Conservation (phyloP, 2,888 invertebrate species). For the Nycteola revayana region DNA sequence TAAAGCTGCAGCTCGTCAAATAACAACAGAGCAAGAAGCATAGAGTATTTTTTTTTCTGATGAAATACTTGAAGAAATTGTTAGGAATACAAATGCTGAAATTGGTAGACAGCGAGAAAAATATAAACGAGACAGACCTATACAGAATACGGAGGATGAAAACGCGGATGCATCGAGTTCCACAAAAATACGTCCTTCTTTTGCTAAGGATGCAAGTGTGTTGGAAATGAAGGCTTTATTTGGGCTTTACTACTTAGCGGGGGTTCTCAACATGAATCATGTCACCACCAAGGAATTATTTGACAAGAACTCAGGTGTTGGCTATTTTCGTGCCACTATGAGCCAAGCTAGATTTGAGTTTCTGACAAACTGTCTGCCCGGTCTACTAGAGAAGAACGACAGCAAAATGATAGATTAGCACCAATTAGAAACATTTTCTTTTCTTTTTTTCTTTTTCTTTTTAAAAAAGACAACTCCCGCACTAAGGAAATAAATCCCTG, state of each 20-base stretch:
- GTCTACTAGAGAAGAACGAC: slow-evolving; percentile 10
- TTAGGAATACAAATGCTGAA: slow-evolving; percentile 12
- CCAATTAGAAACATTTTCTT: slow-evolving; percentile 6
- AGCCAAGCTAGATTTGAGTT: slow-evolving; percentile 15
- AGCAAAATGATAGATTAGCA: slow-evolving; percentile 6
- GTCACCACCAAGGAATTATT: slow-evolving; percentile 17
- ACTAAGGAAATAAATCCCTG: too few relatives aligned
- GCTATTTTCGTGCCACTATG: slow-evolving; percentile 18
- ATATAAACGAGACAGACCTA: slow-evolving; percentile 14
- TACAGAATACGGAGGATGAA: slow-evolving; percentile 12
- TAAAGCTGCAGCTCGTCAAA: slow-evolving; percentile 13
- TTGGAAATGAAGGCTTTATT: slow-evolving; percentile 18
- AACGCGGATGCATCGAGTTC: slow-evolving; percentile 11
- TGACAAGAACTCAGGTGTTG: slow-evolving; percentile 18
- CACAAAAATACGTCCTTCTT: slow-evolving; percentile 11
- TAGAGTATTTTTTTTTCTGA: slow-evolving; percentile 14
- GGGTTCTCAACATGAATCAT: slow-evolving; percentile 19
- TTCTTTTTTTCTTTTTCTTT: too few relatives aligned
- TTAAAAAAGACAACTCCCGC: too few relatives aligned
- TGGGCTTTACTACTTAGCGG: slow-evolving; percentile 19
- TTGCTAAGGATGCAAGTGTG: slow-evolving; percentile 15
- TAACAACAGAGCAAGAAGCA: slow-evolving; percentile 16
- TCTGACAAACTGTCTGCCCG: slow-evolving; percentile 14
- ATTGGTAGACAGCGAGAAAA: slow-evolving; percentile 13
- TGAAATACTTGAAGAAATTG: slow-evolving; percentile 13